A percentile compares a stretch with the other conserved stretches of the same genome.
Conservation (phyloP, 2,797 vertebrate species). For the Sebastolobus altivelis region DNA sequence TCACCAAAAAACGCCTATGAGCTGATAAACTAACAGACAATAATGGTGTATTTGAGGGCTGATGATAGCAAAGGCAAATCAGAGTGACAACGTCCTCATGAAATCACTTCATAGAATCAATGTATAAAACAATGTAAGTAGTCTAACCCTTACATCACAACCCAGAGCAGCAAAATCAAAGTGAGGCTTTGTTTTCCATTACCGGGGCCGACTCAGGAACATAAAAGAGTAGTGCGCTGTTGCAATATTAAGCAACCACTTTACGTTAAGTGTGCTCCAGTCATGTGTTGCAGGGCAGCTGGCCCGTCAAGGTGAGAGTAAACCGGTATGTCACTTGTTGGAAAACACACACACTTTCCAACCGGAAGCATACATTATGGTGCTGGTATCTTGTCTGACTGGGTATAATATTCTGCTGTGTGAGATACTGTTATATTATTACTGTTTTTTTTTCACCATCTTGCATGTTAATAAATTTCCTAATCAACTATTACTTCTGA, state of each 20-base stretch:
- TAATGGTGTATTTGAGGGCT: neutral
- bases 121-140: slow-evolving; percentile 42
- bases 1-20: neutral
- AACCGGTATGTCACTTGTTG: slow-evolving; percentile 25
- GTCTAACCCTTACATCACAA: slow-evolving; percentile 19
- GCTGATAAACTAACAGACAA: neutral
- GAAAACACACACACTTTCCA: slow-evolving; percentile 26
- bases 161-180: slow-evolving; percentile 34
- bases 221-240: slow-evolving; percentile 45
- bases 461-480: neutral
- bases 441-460: neutral
- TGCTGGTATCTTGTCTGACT: slow-evolving; percentile 24
- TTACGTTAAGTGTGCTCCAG: slow-evolving; percentile 59
- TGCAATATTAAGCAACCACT: slow-evolving; percentile 71
- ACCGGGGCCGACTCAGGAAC: slow-evolving; percentile 26
- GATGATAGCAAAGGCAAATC: neutral
- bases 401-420: neutral
- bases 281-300: slow-evolving; percentile 49
- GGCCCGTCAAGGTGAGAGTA: slow-evolving; percentile 59
- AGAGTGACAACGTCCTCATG: slow-evolving; percentile 9
- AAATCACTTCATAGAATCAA: slow-evolving; percentile 38
- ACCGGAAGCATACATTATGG: neutral
- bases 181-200: slow-evolving; percentile 70
- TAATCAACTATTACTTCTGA: neutral
- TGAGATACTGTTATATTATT: neutral